These are phyloP conservation scores for Machimus atricapillus DNA, from an alignment of 2,888 invertebrate genomes.

Conservation along the genomic window DNA sequence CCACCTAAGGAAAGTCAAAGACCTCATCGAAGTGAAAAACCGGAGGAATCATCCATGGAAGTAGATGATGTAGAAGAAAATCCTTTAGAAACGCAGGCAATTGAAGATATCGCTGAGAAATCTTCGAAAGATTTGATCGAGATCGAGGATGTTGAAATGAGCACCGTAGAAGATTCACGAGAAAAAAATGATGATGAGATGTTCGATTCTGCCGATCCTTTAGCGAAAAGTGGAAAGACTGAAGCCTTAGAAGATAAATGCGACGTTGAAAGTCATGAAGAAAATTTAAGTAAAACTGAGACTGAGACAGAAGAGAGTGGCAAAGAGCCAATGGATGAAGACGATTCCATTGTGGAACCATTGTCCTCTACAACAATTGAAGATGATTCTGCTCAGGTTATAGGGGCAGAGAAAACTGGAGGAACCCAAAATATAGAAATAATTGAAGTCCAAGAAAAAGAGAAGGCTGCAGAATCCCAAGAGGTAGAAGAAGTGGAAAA, in stretches of 20 bases:
- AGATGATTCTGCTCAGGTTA: slow-evolving; percentile 44
- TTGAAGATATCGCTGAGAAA: neutral
- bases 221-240: neutral
- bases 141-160: slow-evolving; percentile 49
- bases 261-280: neutral
- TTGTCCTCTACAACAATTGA: slow-evolving; percentile 45
- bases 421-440: neutral
- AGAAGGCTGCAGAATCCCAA: slow-evolving; percentile 40
- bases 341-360: slow-evolving; percentile 44
- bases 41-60: neutral
- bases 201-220: neutral
- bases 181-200: neutral
- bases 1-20: neutral
- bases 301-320: neutral
- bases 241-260: neutral
- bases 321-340: slow-evolving; percentile 44
- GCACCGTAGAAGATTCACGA: slow-evolving; percentile 45
- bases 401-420: slow-evolving; percentile 39
- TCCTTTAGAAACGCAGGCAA: neutral
- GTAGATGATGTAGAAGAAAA: neutral
- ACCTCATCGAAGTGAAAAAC: neutral
- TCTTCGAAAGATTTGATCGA: slow-evolving; percentile 41
- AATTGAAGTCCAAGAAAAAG: neutral
- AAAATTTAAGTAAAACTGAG: neutral
- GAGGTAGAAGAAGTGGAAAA: neutral